Conservation (phyloP, 2,113 vertebrate species). For the Vimba vimba region DNA sequence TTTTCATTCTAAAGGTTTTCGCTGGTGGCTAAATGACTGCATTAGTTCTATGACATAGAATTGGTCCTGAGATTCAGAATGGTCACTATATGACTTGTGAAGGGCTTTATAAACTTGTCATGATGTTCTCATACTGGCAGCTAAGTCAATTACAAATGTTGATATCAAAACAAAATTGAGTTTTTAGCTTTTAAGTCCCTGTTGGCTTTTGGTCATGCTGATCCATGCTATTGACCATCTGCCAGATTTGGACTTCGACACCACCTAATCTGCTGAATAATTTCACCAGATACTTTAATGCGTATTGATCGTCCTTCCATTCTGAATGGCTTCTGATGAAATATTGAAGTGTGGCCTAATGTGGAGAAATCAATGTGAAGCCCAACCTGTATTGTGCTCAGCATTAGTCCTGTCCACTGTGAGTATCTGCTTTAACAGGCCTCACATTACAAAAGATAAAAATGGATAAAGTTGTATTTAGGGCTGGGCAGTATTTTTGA, state of each 20-base stretch:
- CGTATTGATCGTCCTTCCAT: slow-evolving; percentile 13
- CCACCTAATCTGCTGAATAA: slow-evolving; percentile 24
- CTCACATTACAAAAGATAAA: not conserved
- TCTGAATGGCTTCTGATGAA: slow-evolving; percentile 35
- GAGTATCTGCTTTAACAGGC: not conserved
- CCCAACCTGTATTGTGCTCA: not conserved
- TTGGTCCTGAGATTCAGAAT: not conserved
- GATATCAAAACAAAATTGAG: slow-evolving; percentile 22
- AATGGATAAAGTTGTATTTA: not conserved
- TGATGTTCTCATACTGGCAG: not conserved
- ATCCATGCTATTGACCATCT: not conserved
- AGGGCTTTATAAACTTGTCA: not conserved
- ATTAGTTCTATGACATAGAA: not conserved
- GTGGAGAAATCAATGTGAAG: slow-evolving; percentile 16
- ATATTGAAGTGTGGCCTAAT: slow-evolving; percentile 39
- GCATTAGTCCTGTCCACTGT: slow-evolving; percentile 20
- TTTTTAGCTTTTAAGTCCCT: not conserved
- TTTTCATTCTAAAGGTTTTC: not conserved
- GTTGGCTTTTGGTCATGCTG: not conserved
- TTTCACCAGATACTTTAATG: slow-evolving; percentile 34
- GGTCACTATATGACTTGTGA: not conserved
- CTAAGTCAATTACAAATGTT: not conserved
- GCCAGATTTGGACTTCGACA: not conserved
- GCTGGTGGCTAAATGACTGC: not conserved
- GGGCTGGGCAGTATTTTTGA: too few species aligned